Conservation (phyloP, 2,888 invertebrate species). For the Troilus luridus region DNA sequence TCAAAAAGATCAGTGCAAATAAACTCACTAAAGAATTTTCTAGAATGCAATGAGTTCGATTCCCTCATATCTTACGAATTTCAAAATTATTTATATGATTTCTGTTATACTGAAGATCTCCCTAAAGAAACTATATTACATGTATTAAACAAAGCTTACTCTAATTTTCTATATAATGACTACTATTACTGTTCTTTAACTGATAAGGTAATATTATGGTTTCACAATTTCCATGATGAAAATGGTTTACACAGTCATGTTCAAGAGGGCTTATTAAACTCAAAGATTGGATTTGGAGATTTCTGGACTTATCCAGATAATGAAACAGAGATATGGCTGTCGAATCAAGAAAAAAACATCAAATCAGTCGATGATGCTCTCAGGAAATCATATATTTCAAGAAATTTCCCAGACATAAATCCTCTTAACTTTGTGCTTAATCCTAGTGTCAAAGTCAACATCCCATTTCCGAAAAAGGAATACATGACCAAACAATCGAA, state of each 20-base stretch:
- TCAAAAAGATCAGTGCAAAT: background rate
- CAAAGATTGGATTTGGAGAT: slow-evolving; percentile 54
- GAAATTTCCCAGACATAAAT: slow-evolving; percentile 44
- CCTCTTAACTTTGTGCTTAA: background rate
- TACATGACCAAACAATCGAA: background rate
- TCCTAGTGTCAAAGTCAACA: background rate
- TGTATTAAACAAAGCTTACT: slow-evolving; percentile 12
- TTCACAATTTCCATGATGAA: slow-evolving; percentile 48
- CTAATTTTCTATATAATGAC: background rate
- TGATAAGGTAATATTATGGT: slow-evolving; percentile 46
- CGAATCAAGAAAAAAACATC: background rate
- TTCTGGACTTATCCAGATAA: background rate
- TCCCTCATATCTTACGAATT: background rate
- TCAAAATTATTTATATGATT: background rate
- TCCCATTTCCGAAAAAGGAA: slow-evolving; percentile 19
- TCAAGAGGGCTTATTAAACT: background rate
- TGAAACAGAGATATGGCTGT: background rate
- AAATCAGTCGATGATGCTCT: background rate
- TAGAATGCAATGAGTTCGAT: slow-evolving; percentile 6
- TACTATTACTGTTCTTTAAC: slow-evolving; percentile 29
- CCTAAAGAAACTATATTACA: slow-evolving; percentile 39
- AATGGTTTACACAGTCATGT: background rate
- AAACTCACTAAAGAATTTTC: slow-evolving; percentile 11
- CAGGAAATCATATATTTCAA: background rate
- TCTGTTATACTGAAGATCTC: slow-evolving; percentile 48